Base-by-base conservation (phyloP, 2,888 invertebrate species). In the Chesias legatella region DNA sequence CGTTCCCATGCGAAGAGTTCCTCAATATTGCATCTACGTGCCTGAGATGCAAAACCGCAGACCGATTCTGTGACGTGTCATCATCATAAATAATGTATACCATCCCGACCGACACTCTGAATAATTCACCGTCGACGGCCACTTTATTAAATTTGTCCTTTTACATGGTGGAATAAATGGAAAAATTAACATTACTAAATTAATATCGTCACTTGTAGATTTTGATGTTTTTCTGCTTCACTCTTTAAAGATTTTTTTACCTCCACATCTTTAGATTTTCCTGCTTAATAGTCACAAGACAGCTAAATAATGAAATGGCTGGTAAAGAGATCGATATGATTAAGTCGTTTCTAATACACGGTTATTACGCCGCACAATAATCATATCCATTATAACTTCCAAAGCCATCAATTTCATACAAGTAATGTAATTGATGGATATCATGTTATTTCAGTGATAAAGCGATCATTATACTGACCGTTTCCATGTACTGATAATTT, bases 41-140 rank as follows among this genome's bases (percentile, higher is more conserved):
- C 70, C 65, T 60, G 64, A 80, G 84, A 82, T 82, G 80, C 77
- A 79, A 84, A 85, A 82, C 80, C 80, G 65, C 79, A 79, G 63
- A 61, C 68, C 70, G 11, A 24, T 27, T 35, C 73, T 71, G 64
- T 73, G 75, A 80, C 83, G 79, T 81, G 76, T 79, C 75, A 84
- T 84, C 79, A 79, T 73, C 78, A 83, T 86, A 85, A 86, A 86
- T 86, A 83, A 86, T 86, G 81, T 83, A 86, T 82, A 69, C 60
- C 67, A 69, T 63, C 62, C 74, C 71, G 60, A 56, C 71, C 61
- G 59, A 61, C 61, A 63, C 65, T 66, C 66, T 88, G 86, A 84
- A 85, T 86, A 68, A 84, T 86, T 84, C 83, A 85, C 76, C 77
- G 73, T 61, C 68, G 70, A 73, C 73, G 76, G 73, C 72, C 79